phyloP scores from a whole-genome alignment of 2,797 vertebrate genomes.

The Hydrophis major region DNA sequence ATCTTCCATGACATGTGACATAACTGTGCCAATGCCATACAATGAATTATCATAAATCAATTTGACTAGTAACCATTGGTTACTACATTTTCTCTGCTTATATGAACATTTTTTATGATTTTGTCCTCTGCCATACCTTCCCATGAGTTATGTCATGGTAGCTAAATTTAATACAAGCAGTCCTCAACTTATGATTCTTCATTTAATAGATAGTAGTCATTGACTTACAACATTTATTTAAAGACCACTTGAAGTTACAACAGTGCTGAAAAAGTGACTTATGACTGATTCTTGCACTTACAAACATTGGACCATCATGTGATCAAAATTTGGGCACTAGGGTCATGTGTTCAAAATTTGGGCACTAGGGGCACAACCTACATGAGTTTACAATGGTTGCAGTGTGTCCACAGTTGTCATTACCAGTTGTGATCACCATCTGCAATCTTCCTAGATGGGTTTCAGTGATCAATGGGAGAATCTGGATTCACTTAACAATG shows the following conservation, averaged over 20 bases:
- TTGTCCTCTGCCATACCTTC: background rate
- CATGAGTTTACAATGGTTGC: background rate
- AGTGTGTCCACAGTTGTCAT: background rate
- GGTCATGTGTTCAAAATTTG: background rate
- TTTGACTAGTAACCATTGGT: background rate
- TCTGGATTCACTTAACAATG: background rate
- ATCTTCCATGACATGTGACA: background rate
- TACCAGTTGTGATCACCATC: background rate
- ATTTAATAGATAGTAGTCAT: background rate
- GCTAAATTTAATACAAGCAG: background rate
- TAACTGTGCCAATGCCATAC: background rate
- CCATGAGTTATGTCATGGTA: background rate
- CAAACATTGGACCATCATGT: background rate
- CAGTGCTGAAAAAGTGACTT: background rate
- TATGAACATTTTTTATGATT: background rate
- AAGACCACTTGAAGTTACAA: background rate
- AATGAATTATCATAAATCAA: background rate
- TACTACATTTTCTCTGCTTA: background rate
- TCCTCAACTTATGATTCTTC: background rate
- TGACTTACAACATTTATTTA: background rate
- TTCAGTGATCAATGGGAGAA: background rate
- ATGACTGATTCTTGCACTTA: background rate
- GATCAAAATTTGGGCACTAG: background rate
- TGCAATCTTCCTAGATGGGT: background rate
- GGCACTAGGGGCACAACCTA: background rate